Evolutionary conservation across 2,888 invertebrate species (phyloP).

Genomic region (Chrysodeixis includens): DNA sequence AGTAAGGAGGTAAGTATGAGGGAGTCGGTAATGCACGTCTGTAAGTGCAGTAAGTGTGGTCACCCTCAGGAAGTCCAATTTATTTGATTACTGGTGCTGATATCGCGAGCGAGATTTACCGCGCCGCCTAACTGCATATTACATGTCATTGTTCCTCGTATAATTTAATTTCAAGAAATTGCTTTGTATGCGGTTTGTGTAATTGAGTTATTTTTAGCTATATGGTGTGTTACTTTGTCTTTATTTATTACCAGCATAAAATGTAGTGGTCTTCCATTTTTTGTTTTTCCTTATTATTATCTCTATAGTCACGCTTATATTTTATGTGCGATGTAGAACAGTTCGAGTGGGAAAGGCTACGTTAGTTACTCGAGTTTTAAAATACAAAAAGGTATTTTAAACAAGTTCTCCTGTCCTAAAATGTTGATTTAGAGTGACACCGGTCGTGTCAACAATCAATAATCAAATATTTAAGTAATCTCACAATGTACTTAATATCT

Average conservation of each 20-base stretch:
- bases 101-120: slow-evolving; percentile 62
- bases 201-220: slow-evolving; percentile 40
- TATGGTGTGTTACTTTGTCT: neutral
- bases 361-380: too few relatives aligned
- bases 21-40: slow-evolving; percentile 61
- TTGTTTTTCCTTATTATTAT: too few relatives aligned
- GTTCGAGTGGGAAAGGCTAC: too few relatives aligned
- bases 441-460: too few relatives aligned
- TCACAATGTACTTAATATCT: too few relatives aligned
- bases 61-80: slow-evolving; percentile 82
- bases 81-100: slow-evolving; percentile 64
- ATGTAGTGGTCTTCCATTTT: too few relatives aligned
- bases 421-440: too few relatives aligned
- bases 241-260: neutral
- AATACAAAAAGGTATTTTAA: too few relatives aligned
- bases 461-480: too few relatives aligned
- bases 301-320: too few relatives aligned
- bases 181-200: slow-evolving; percentile 23
- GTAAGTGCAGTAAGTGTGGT: slow-evolving; percentile 76
- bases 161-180: slow-evolving; percentile 54
- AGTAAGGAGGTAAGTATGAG: slow-evolving; percentile 57
- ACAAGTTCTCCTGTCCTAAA: too few relatives aligned
- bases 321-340: too few relatives aligned
- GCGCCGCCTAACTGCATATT: slow-evolving; percentile 51
- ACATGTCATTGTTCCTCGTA: slow-evolving; percentile 52